Base-by-base conservation (phyloP, 2,113 vertebrate species). In the Cairina moschata region DNA sequence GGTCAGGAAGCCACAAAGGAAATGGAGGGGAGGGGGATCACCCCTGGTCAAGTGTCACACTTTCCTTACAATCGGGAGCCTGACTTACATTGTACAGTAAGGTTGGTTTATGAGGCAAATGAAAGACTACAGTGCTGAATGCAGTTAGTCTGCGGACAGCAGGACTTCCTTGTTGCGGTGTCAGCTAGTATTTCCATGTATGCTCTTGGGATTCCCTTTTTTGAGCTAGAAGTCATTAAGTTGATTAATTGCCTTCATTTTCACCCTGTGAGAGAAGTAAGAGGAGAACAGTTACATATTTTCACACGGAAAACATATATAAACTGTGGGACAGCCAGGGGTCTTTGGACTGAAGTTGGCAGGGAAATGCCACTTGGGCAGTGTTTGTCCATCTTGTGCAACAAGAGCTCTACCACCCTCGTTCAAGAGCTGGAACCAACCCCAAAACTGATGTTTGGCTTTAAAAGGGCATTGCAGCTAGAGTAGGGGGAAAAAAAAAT, bases 251-350 rank as follows among this genome's bases (percentile, higher is more conserved):
- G 18, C 80, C 95, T 94, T 92, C 95, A 68, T 72, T 95, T 96
- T 95, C 97, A 95, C 89, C 97, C 97, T 98, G 83, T 55, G 59
- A 95, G 63, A 96, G 71, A 90, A 94, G 44, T 4, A 94, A 78
- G n/a, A 91, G 86, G 68, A 91, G 68, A 94, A 42, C 9, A 48
- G 28, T 50, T 80, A 72, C 92, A 72, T 60, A 58, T 68, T 76
- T 65, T 25, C 28, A 66, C 38, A 29, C 36, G 46, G 12, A 84
- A 93, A 83, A 94, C 3, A 26, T 17, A 52, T 2, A n/a, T 8
- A 56, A 83, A 80, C 11, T 8, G 23, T 0, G 1, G 63, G 36
- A 13, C 20, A 84, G 65, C 50, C 32, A 78, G 69, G 83, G 50
- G 63, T 29, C n/a, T 65, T 29, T 28, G 40, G 26, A 36, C 65